Conservation (phyloP, 2,888 invertebrate species). For the Drosophila fulvimacula region DNA sequence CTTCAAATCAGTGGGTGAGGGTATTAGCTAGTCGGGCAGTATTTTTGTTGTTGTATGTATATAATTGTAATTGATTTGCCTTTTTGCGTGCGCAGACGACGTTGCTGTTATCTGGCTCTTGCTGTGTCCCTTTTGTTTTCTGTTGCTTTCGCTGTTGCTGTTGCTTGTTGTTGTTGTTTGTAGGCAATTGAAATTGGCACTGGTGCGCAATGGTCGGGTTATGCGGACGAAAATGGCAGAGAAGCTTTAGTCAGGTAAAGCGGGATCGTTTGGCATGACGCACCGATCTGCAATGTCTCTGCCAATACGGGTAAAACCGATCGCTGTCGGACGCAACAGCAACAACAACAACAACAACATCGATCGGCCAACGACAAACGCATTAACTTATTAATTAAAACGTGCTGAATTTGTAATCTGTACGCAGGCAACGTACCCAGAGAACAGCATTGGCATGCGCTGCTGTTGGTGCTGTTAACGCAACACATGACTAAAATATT, state of each 20-base stretch:
- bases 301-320: slow-evolving; percentile 26
- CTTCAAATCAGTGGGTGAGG: neutral
- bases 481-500: slow-evolving; percentile 28
- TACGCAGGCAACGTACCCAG: slow-evolving; percentile 32
- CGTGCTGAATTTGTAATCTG: slow-evolving; percentile 63
- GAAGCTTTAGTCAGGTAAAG: slow-evolving; percentile 26
- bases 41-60: slow-evolving; percentile 14
- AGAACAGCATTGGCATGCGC: slow-evolving; percentile 46
- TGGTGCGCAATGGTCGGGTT: slow-evolving; percentile 30
- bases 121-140: slow-evolving; percentile 25
- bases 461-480: slow-evolving; percentile 18
- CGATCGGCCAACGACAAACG: slow-evolving; percentile 8
- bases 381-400: slow-evolving; percentile 55
- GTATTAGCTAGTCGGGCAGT: neutral
- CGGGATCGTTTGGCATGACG: slow-evolving; percentile 36
- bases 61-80: slow-evolving; percentile 78
- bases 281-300: slow-evolving; percentile 40
- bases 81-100: slow-evolving; percentile 50
- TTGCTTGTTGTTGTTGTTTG: slow-evolving; percentile 20
- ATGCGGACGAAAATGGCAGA: slow-evolving; percentile 8
- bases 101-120: slow-evolving; percentile 25
- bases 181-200: slow-evolving; percentile 45
- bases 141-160: neutral
- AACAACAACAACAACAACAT: neutral
- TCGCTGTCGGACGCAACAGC: slow-evolving; percentile 5